Percentiles rank a stretch among this genome's conserved stretches.
Conservation (phyloP, 2,113 vertebrate species). For the Malurus alboscapulatus region DNA sequence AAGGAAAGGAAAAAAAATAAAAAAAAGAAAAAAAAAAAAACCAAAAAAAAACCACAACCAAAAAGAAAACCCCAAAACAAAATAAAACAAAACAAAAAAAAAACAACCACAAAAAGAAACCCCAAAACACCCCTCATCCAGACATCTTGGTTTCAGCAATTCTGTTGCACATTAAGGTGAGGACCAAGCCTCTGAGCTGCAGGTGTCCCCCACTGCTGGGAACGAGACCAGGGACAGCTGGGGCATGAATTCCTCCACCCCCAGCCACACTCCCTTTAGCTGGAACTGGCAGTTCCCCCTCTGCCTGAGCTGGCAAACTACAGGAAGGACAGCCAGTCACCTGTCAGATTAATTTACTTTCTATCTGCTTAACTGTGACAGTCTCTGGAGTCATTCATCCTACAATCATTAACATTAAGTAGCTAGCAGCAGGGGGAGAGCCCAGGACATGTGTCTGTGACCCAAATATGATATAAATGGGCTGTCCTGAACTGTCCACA, state of each 20-base stretch:
- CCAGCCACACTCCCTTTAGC: not conserved
- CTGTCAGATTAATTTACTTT: not conserved
- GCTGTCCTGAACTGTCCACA: not conserved
- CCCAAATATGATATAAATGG: not conserved
- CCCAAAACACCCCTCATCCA: not conserved
- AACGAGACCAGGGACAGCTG: not conserved
- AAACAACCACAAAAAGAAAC: too few species aligned
- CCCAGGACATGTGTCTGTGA: not conserved
- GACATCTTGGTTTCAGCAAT: not conserved
- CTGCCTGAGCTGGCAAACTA: not conserved
- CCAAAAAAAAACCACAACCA: too few species aligned
- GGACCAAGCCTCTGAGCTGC: not conserved
- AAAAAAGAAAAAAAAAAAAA: too few species aligned
- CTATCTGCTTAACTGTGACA: not conserved
- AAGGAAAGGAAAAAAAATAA: not conserved
- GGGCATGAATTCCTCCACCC: fast-evolving
- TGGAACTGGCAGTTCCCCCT: not conserved
- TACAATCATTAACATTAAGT: not conserved
- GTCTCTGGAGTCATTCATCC: not conserved
- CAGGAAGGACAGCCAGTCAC: not conserved
- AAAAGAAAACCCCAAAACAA: too few species aligned
- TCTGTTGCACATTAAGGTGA: not conserved
- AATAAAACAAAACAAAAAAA: too few species aligned
- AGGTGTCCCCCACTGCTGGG: not conserved
- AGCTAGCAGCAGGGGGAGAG: not conserved